phyloP scores from a whole-genome alignment of 1,140 invertebrate genomes.

The Tribolium castaneum region DNA sequence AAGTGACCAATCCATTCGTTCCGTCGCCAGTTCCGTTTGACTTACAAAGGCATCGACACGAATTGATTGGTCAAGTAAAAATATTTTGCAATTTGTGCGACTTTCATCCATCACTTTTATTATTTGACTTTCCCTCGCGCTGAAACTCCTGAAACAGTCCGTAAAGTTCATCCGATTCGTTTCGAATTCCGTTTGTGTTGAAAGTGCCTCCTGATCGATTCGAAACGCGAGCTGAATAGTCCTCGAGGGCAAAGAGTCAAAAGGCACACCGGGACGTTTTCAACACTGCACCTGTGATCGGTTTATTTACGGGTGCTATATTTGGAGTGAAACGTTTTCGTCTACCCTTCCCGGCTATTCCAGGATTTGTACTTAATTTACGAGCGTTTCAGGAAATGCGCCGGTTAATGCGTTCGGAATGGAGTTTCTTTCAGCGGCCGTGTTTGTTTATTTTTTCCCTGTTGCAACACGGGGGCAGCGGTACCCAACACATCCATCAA shows the following conservation, averaged over 20 bases:
- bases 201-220: constrained; percentile 29
- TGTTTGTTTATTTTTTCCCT: constrained; percentile 28
- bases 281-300: constrained; percentile 44
- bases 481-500: not conserved
- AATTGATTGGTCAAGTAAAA: not conserved
- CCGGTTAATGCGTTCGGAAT: constrained; percentile 43
- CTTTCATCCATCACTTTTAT: not conserved
- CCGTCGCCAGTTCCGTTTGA: not conserved
- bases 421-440: constrained; percentile 19
- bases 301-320: constrained; percentile 46
- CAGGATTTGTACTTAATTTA: constrained; percentile 45
- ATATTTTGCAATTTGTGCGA: not conserved
- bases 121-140: not conserved
- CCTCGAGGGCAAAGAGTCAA: constrained; percentile 13
- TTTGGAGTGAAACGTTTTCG: constrained; percentile 29
- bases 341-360: constrained; percentile 34
- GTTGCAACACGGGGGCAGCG: not conserved
- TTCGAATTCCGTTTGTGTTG: constrained; percentile 30
- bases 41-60: not conserved
- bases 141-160: not conserved
- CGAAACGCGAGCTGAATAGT: constrained; percentile 38
- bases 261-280: constrained; percentile 35
- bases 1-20: not conserved
- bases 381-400: constrained; percentile 45
- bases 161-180: not conserved